A percentile compares a stretch with the other conserved stretches of the same genome.
These are phyloP conservation scores for Zygogramma bicolorata DNA, from an alignment of 2,888 invertebrate species.

Conservation along the genomic window DNA sequence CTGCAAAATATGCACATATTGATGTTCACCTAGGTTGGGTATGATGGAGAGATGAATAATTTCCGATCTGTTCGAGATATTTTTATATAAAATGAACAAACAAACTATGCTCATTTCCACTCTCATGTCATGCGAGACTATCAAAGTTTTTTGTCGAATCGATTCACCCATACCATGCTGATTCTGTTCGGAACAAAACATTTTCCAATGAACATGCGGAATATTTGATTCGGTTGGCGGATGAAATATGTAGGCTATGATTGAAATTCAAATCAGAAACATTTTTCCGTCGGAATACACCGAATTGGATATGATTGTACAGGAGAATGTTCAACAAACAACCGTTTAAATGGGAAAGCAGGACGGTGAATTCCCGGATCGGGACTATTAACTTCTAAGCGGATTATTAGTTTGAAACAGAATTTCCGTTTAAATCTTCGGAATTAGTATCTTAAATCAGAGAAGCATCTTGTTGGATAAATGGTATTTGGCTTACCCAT, in stretches of 20 bases:
- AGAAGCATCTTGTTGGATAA: conserved; percentile 22
- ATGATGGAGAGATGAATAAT: no score
- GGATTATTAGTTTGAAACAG: not conserved
- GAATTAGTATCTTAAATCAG: conserved; percentile 25
- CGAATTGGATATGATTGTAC: not conserved
- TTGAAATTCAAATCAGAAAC: not conserved
- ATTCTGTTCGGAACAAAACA: not conserved
- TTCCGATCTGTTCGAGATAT: no score
- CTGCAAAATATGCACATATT: no score
- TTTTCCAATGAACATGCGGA: not conserved
- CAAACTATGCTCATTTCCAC: no score
- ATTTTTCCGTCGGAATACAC: not conserved
- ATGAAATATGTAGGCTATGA: not conserved
- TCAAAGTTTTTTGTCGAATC: not conserved
- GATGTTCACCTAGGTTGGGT: no score
- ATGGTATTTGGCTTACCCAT: conserved; percentile 11
- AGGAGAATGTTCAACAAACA: not conserved
- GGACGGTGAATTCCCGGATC: not conserved
- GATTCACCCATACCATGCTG: not conserved
- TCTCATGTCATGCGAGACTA: not conserved
- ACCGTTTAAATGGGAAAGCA: not conserved
- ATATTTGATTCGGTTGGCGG: not conserved
- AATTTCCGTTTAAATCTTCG: conserved; percentile 22
- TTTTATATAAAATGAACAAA: no score
- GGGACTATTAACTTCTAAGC: not conserved